phyloP scores from a whole-genome alignment of 2,113 vertebrate genomes.

The Falco punctatus region DNA sequence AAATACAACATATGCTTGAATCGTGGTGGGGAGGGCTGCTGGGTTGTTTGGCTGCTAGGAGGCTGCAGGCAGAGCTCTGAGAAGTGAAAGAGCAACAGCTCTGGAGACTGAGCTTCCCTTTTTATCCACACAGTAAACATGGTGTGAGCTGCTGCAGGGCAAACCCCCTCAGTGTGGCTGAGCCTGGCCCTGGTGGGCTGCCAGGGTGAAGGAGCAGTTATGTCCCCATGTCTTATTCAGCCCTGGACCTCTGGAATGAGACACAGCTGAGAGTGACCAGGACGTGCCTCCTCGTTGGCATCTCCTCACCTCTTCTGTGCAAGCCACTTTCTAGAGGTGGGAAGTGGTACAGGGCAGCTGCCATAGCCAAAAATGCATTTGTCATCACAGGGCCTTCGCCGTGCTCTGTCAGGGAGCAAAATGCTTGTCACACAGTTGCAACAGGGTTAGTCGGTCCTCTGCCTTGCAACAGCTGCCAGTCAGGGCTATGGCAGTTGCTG shows the following conservation, averaged over 20 bases:
- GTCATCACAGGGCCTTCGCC: neutral
- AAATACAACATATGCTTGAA: neutral
- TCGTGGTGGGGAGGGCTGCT: neutral
- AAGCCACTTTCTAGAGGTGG: neutral
- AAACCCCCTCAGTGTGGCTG: neutral
- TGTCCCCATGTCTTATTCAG: neutral
- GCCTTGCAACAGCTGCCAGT: neutral
- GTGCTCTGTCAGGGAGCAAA: neutral
- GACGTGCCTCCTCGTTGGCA: accelerated
- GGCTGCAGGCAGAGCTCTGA: neutral
- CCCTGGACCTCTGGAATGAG: neutral
- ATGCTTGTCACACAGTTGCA: neutral
- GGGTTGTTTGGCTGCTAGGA: neutral
- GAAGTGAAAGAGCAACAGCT: neutral
- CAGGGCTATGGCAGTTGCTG: neutral
- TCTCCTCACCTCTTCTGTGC: neutral
- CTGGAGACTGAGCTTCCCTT: neutral
- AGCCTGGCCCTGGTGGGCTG: neutral
- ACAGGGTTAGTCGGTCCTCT: neutral
- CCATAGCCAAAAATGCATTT: neutral
- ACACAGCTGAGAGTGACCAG: neutral
- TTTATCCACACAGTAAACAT: neutral
- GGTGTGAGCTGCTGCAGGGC: neutral
- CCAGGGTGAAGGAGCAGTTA: neutral
- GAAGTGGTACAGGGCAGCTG: neutral